Evolutionary conservation across 1,140 invertebrate species (phyloP).

Genomic region (Micrasema longulum): DNA sequence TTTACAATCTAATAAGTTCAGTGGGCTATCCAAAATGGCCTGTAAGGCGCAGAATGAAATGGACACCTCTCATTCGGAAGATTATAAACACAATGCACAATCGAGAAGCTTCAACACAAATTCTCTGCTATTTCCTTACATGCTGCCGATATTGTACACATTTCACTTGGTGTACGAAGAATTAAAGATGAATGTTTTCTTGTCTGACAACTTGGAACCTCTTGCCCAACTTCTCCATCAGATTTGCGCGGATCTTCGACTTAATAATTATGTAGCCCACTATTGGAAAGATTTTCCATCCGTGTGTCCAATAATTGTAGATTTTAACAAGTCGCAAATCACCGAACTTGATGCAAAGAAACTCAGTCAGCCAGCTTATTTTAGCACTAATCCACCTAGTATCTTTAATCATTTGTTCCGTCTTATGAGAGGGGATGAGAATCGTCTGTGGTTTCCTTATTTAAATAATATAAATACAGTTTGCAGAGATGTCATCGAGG

Average conservation of each 20-base stretch:
- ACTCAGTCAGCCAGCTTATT: slow-evolving; percentile 73
- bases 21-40: slow-evolving; percentile 13
- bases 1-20: slow-evolving; percentile 34
- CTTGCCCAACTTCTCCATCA: slow-evolving; percentile 83
- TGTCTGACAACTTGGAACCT: slow-evolving; percentile 75
- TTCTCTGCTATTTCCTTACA: slow-evolving; percentile 79
- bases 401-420: slow-evolving; percentile 78
- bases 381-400: slow-evolving; percentile 74
- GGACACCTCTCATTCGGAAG: slow-evolving; percentile 51
- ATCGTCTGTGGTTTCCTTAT: slow-evolving; percentile 75
- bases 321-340: slow-evolving; percentile 65
- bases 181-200: slow-evolving; percentile 82
- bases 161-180: slow-evolving; percentile 94
- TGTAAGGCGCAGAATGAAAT: slow-evolving; percentile 36
- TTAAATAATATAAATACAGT: slow-evolving; percentile 76
- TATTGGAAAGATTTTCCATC: slow-evolving; percentile 90
- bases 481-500: slow-evolving; percentile 79
- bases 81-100: slow-evolving; percentile 54
- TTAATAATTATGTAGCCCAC: slow-evolving; percentile 79
- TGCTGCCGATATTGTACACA: slow-evolving; percentile 81
- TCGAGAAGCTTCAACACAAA: slow-evolving; percentile 72
- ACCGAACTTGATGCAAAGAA: slow-evolving; percentile 70
- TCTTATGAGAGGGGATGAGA: slow-evolving; percentile 69
- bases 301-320: slow-evolving; percentile 64
- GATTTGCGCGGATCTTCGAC: slow-evolving; percentile 81